phyloP scores from a whole-genome alignment of 2,888 invertebrate genomes.

The Platycheirus albimanus region DNA sequence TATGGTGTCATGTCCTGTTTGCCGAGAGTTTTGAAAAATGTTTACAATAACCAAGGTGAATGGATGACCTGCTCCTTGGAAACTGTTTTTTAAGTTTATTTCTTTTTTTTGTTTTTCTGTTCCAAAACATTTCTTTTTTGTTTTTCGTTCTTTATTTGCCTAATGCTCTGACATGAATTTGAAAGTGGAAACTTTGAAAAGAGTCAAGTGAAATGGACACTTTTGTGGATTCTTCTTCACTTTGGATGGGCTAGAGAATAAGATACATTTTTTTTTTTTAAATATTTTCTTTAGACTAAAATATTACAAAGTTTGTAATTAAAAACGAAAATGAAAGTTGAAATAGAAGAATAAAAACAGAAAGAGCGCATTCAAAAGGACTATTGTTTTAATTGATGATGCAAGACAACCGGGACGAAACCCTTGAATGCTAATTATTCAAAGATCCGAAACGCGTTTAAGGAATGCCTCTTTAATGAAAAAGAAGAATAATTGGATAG shows the following conservation, averaged over 20 bases:
- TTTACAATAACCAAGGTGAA: conserved; percentile 60
- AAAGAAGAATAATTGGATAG: too few relatives aligned
- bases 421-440: too few relatives aligned
- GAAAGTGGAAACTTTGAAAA: conserved; percentile 16
- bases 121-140: not conserved
- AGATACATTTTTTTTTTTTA: too few relatives aligned
- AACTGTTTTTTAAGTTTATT: not conserved
- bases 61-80: conserved; percentile 53
- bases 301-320: too few relatives aligned
- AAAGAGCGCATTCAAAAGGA: too few relatives aligned
- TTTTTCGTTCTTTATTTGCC: conserved; percentile 1
- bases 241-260: not conserved
- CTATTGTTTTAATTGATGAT: too few relatives aligned
- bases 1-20: conserved; percentile 61
- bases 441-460: too few relatives aligned
- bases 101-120: not conserved
- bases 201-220: conserved; percentile 26
- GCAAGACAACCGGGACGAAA: too few relatives aligned
- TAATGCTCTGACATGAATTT: conserved; percentile 33
- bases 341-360: too few relatives aligned
- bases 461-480: too few relatives aligned
- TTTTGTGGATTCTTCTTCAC: not conserved
- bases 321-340: too few relatives aligned
- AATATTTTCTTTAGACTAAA: too few relatives aligned
- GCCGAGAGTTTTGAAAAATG: conserved; percentile 56